Evolutionary conservation across 92 coral and sea anemone species (phyloP), one percentile per base, ranked within the genome.

Genomic region (Palythoa grandis): DNA sequence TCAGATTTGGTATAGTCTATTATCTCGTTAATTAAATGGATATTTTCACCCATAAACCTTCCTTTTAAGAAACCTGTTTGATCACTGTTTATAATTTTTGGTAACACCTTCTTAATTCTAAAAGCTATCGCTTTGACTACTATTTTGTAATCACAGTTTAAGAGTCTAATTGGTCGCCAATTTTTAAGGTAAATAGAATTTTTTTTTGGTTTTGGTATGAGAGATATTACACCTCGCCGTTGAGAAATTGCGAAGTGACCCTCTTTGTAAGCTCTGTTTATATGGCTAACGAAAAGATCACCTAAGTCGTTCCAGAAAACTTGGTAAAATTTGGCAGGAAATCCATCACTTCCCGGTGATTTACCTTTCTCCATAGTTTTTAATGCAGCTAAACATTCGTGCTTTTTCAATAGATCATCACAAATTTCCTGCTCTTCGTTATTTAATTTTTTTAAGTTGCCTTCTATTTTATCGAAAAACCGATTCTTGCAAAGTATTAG

Each of bases 291-390:
- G 8, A 69, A 69, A 29, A 8, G 50, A 35, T 70, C 50, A 12
- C 40, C 19, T 12, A 70, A 24, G n/a, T 70, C 11, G 19, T 70
- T 70, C 74, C 74, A 70, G 47, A 70, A 70, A 35, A 29, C 19
- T 35, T 70, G 74, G 19, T 69, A 24, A 69, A 69, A 69, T 24
- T 24, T 12, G 15, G 47, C 82, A 11, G 85, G 86, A n/a, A 79
- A 72, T 6, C 74, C 74, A 68, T 87, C 89, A 20, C 68, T 66
- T 3, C 86, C 85, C 20, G 89, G 79, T 12, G 79, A 68, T 78
- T 79, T 87, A 15, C 90, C 86, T 43, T 54, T 67, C 25, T 75
- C 47, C 86, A 79, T 70, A 7, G 39, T 75, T 75, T 75, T 48
- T 47, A 48, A 14, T 25, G 61, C 84, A 7, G 67, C 70, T 13